A percentile compares a stretch with the other conserved stretches of the same genome.
phyloP scores from a whole-genome alignment of 2,888 invertebrate genomes.

The Microctonus brassicae region DNA sequence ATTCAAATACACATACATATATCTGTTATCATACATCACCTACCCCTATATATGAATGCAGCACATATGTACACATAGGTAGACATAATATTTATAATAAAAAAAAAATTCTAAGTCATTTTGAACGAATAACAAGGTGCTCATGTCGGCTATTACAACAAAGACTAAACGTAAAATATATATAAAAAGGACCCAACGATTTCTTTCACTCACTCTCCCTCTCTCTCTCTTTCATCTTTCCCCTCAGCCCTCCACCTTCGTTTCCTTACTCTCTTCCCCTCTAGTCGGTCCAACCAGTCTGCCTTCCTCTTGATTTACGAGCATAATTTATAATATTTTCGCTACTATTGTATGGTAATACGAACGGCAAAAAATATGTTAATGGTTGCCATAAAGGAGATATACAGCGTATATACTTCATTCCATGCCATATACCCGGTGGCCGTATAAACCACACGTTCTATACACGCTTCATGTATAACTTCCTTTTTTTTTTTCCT shows the following conservation, averaged over 20 bases:
- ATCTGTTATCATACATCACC: too few species aligned
- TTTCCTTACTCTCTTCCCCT: conserved; percentile 42
- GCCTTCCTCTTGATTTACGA: conserved; percentile 63
- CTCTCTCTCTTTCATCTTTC: conserved; percentile 27
- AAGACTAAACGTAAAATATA: conserved; percentile 26
- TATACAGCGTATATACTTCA: conserved; percentile 66
- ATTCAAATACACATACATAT: too few species aligned
- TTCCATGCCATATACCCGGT: conserved; percentile 64
- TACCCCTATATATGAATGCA: too few species aligned
- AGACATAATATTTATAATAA: conserved; percentile 12
- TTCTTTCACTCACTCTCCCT: conserved; percentile 32
- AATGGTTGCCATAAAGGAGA: conserved; percentile 69
- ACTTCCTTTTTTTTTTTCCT: conserved; percentile 37
- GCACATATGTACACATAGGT: background rate
- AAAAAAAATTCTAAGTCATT: conserved; percentile 31
- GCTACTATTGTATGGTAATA: conserved; percentile 69
- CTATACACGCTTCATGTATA: conserved; percentile 39
- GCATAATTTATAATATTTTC: conserved; percentile 69
- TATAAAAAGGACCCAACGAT: conserved; percentile 25
- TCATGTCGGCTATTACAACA: conserved; percentile 38
- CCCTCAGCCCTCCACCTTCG: conserved; percentile 24
- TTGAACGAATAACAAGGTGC: conserved; percentile 32
- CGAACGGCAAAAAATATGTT: conserved; percentile 68
- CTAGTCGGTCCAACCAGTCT: conserved; percentile 44
- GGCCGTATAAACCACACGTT: conserved; percentile 57